A percentile compares a stretch with the other conserved stretches of the same genome.
Evolutionary conservation across 1,140 invertebrate genomes (phyloP).

Genomic region (Acarapis woodi): DNA sequence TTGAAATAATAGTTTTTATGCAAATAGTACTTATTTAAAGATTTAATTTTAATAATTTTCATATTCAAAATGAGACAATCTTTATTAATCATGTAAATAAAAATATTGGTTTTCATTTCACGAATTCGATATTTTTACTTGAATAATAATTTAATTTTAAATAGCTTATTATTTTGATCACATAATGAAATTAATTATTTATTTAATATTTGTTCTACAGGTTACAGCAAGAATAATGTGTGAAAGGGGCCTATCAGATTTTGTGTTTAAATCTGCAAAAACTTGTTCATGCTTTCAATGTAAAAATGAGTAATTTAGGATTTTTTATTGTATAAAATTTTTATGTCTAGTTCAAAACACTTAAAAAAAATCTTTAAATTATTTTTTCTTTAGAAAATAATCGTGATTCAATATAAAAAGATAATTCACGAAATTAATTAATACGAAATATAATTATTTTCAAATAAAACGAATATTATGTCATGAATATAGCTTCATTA

Average conservation of each 20-base stretch:
- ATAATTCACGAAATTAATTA: too few species aligned
- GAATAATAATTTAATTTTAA: too few species aligned
- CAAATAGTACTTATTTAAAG: not conserved
- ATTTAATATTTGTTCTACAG: slow-evolving; percentile 20
- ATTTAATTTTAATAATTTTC: slow-evolving; percentile 1
- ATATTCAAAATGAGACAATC: not conserved
- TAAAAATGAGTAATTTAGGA: slow-evolving; percentile 31
- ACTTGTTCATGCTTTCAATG: slow-evolving; percentile 55
- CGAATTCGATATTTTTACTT: not conserved
- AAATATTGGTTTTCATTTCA: not conserved
- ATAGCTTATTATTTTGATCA: too few species aligned
- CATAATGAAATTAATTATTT: not conserved
- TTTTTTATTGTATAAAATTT: not conserved
- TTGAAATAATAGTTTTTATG: too few species aligned
- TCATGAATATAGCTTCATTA: too few species aligned
- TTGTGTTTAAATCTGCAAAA: slow-evolving; percentile 49
- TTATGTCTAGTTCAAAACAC: not conserved
- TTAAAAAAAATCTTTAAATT: not conserved
- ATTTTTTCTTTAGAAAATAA: not conserved
- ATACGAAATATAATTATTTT: too few species aligned
- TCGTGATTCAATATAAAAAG: too few species aligned
- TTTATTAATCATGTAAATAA: not conserved
- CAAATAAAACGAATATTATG: too few species aligned
- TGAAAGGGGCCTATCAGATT: slow-evolving; percentile 35
- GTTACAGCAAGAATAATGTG: slow-evolving; percentile 36